Evolutionary conservation across 2,888 invertebrate genomes (phyloP), one percentile per base, ranked within the genome.

Genomic region (Prionchulus punctatus): DNA sequence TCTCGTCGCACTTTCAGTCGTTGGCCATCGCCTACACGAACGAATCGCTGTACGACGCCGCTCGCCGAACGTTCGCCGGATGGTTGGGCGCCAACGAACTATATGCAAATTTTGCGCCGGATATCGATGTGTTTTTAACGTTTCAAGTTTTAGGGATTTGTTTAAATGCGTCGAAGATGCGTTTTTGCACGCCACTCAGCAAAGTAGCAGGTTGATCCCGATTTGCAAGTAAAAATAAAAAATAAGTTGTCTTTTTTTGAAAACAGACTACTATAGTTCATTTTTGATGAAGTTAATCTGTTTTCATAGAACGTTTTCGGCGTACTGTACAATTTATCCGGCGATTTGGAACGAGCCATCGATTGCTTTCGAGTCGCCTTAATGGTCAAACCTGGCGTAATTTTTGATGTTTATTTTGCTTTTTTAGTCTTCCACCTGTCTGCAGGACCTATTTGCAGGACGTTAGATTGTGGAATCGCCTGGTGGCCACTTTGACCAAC

Each of bases 401-500:
- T 74, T 71, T 43, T 28, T 51, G 30, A 23, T 49, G 4, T 49
- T 23, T 45, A 23, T 45, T 45, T 23, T 23, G 23, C 23, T 21
- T 45, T 21, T 12, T 23, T 21, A 23, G 23, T 7, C 23, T 45
- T 12, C 23, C 23, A 7, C 47, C 7, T 7, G 23, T 45, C 7
- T 45, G 23, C 23, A 45, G 7, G 18, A 12, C 27, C 36, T 27
- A 56, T 53, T 66, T 70, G 57, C 63, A 83, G 81, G 90, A 94
- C 79, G 85, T 91, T 3, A 82, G 88, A 67, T 73, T 92, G 54
- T 98, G 96, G 96, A 98, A 98, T 73, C 83, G 91, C 65, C 77
- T 98, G 30, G 98, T 98, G 54, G 98, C 98, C 31, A 91, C 94
- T 49, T 75, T 94, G 65, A 98, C 98, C 18, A 98, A 98, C 72